A percentile compares a stretch with the other conserved stretches of the same genome.
phyloP scores from a whole-genome alignment of 2,797 vertebrate species.

The Taeniopygia guttata region DNA sequence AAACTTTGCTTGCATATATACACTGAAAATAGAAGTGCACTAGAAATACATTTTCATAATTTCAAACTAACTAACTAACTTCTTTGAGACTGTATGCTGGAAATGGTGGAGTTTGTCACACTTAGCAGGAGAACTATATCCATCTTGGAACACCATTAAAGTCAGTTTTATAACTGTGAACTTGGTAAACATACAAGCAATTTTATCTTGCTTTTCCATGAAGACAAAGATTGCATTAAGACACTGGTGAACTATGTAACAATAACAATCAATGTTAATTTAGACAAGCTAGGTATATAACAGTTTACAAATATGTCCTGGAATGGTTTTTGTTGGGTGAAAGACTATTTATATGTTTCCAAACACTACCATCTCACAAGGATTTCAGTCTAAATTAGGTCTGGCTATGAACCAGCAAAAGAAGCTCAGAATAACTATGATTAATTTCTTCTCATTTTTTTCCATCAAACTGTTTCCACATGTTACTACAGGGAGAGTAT shows the following conservation, averaged over 20 bases:
- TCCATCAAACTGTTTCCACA: conserved; percentile 70
- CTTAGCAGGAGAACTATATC: background rate
- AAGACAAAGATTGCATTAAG: background rate
- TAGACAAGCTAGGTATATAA: background rate
- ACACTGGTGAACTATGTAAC: background rate
- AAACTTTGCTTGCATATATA: background rate
- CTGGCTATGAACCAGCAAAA: conserved; percentile 34
- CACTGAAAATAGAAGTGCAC: background rate
- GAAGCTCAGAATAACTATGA: conserved; percentile 60
- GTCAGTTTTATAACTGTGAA: background rate
- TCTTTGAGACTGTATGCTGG: background rate
- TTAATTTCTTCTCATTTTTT: conserved; percentile 68
- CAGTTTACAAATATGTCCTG: background rate
- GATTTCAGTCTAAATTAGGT: conserved; percentile 33
- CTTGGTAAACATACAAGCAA: background rate
- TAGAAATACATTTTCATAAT: background rate
- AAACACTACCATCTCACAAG: conserved; percentile 13
- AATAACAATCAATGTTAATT: background rate
- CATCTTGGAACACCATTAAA: background rate
- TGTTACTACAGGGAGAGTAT: conserved; percentile 59
- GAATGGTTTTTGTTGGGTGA: background rate
- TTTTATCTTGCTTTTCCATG: background rate
- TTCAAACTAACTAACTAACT: background rate
- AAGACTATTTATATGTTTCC: conserved; percentile 13
- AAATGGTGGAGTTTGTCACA: background rate